phyloP scores from a whole-genome alignment of 2,113 vertebrate genomes.

The Phrynosoma blainvillii region DNA sequence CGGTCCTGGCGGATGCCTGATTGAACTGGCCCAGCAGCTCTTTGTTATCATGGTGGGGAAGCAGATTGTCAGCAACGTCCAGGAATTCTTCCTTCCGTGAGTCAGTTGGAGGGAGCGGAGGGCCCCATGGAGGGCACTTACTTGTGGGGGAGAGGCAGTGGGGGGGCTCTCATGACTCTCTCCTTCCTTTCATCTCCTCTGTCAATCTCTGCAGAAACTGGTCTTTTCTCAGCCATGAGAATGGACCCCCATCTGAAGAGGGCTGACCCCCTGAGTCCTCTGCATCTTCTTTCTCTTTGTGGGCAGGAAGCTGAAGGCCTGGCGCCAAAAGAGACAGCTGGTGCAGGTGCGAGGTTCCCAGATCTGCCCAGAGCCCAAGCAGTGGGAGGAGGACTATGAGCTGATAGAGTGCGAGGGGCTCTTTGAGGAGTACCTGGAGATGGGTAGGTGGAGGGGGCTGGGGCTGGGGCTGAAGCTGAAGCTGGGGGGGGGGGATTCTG shows the following conservation, averaged over 20 bases:
- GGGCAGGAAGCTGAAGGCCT: slow-evolving; percentile 80
- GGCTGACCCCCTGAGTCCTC: too few relatives aligned
- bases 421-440: slow-evolving; percentile 84
- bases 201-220: neutral
- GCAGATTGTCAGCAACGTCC: slow-evolving; percentile 80
- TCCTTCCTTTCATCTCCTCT: neutral
- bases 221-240: neutral
- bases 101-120: slow-evolving; percentile 4
- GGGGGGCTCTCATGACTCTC: neutral
- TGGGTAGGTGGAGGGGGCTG: slow-evolving; percentile 61
- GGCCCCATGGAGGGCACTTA: neutral
- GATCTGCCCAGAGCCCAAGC: slow-evolving; percentile 60
- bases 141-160: neutral
- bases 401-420: slow-evolving; percentile 79
- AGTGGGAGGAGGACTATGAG: slow-evolving; percentile 81
- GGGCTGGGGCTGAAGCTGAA: too few relatives aligned
- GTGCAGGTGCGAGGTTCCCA: slow-evolving; percentile 66
- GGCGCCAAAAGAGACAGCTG: slow-evolving; percentile 75
- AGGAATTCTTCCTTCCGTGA: slow-evolving; percentile 82
- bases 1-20: slow-evolving; percentile 79
- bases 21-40: slow-evolving; percentile 81
- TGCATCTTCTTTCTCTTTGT: neutral
- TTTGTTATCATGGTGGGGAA: slow-evolving; percentile 86
- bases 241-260: neutral
- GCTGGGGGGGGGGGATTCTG: too few relatives aligned